phyloP scores from a whole-genome alignment of 2,888 invertebrate genomes.

The Carpatolechia fugitivella region DNA sequence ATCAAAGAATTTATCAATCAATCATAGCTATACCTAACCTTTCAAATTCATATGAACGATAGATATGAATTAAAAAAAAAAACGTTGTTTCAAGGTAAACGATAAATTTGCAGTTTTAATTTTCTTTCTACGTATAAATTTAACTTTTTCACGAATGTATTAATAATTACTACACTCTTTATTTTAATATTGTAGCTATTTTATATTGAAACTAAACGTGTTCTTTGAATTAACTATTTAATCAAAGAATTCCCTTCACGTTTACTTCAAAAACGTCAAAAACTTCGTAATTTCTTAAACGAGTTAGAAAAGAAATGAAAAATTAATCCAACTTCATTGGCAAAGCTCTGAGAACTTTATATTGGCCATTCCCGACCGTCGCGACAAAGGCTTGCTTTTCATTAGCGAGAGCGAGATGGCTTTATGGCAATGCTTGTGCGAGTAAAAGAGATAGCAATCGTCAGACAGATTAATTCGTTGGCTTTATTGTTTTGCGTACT shows the following conservation, averaged over 20 bases:
- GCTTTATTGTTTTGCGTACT: slow-evolving; percentile 8
- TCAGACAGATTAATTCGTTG: slow-evolving; percentile 3
- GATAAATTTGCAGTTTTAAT: no score
- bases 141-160: no score
- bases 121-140: no score
- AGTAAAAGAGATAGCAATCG: neutral
- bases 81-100: no score
- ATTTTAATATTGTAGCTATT: no score
- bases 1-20: no score
- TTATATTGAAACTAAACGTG: no score
- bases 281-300: neutral
- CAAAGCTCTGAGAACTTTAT: neutral
- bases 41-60: no score
- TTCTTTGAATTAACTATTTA: no score
- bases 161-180: no score
- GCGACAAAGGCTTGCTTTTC: slow-evolving; percentile 6
- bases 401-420: neutral
- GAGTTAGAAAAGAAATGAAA: slow-evolving; percentile 3
- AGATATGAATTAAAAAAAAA: no score
- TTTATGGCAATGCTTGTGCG: neutral
- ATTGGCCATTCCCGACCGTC: slow-evolving; percentile 3
- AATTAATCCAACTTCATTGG: slow-evolving; percentile 9
- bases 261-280: neutral
- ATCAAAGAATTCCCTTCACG: neutral
- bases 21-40: no score